phyloP scores from a whole-genome alignment of 2,888 invertebrate genomes.

The Dicroscelio sp. region DNA sequence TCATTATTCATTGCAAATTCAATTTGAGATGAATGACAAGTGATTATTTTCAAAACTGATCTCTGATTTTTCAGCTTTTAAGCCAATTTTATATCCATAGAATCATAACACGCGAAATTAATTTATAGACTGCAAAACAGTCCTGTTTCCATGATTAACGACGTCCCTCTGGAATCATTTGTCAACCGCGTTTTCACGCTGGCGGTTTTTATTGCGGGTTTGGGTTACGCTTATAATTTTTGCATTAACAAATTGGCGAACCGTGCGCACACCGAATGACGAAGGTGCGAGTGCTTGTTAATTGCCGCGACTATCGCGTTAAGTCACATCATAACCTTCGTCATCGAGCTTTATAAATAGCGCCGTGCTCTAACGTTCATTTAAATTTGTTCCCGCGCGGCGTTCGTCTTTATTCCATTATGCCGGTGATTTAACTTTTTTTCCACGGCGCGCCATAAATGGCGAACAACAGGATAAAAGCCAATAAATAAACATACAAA shows the following conservation, averaged over 20 bases:
- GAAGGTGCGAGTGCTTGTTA: slow-evolving; percentile 72
- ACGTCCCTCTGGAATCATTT: not conserved
- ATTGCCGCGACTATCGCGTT: slow-evolving; percentile 65
- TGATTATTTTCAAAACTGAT: no score
- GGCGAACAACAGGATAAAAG: not conserved
- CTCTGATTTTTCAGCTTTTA: no score
- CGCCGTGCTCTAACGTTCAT: slow-evolving; percentile 51
- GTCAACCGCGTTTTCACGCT: slow-evolving; percentile 16
- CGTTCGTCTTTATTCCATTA: slow-evolving; percentile 43
- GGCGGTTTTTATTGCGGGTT: slow-evolving; percentile 13
- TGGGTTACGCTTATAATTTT: slow-evolving; percentile 46
- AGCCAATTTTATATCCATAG: no score
- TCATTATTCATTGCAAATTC: no score
- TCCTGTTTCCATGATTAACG: no score
- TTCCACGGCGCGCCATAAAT: not conserved
- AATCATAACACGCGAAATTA: no score
- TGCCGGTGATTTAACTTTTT: slow-evolving; percentile 45
- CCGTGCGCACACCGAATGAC: slow-evolving; percentile 51
- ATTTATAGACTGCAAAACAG: no score
- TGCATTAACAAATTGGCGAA: slow-evolving; percentile 39
- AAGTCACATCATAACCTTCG: slow-evolving; percentile 58
- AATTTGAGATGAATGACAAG: no score
- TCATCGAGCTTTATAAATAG: slow-evolving; percentile 73
- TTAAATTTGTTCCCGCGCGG: slow-evolving; percentile 53
- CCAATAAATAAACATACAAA: slow-evolving; percentile 14